Evolutionary conservation across 2,888 invertebrate genomes (phyloP), one percentile per base, ranked within the genome.

Genomic region (Fissipunctia ypsillon): DNA sequence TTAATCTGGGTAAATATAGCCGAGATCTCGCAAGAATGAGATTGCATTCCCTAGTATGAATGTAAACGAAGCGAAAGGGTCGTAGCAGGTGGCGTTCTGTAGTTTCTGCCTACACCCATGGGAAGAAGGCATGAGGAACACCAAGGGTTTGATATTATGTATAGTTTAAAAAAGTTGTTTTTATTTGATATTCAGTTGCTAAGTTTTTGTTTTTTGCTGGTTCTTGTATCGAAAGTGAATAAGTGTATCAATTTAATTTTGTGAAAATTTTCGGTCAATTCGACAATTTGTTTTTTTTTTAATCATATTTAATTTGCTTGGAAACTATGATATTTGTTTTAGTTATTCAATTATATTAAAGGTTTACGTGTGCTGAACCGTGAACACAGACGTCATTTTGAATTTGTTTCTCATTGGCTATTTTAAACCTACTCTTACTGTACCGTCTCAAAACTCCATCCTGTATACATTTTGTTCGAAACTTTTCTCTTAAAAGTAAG

Each of bases 191-290:
- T 38, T 45, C 12, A 57, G n/a, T 48, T 28, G 12, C 19, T 59
- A 28, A 25, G 16, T 48, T 45, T n/a, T 64, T n/a, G 14, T 43
- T 57, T 50, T 64, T 35, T 31, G 52, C 50, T 61, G 43, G 54
- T n/a, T 41, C 22, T 31, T 5, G 1, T 22, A 52, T 60, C 1
- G 31, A 60, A 65, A 59, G 45, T 69, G 4, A 75, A 54, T 41
- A 60, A 69, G 48, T 41, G 59, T 28, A 48, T 41, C 16, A 65
- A 65, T 60, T 52, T 35, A 10, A 60, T 75, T 69, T 52, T 25
- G 48, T 41, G 14, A 35, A 59, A 16, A 16, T 64, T 69, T 60
- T 64, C 48, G 10, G 3, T 59, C 0, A 6, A 45, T 2, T 52
- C 19, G 19, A 43, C 28, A 7, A 38, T 57, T 28, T 2, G 14